Percentiles rank a stretch among this genome's conserved stretches.
These are phyloP conservation scores for human (Homo sapiens) DNA, from an alignment of 2,113 vertebrate species.

Conservation along the genomic window GRCh38 chr7:84985501-84986000, in stretches of 20 bases:
- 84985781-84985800: not conserved
- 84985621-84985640: not conserved
- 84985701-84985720: not conserved
- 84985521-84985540: not conserved
- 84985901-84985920: conserved; percentile 56
- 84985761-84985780: not conserved
- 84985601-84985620: not conserved
- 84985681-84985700: not conserved
- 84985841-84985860: not conserved
- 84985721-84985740: not conserved
- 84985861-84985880: conserved; percentile 45
- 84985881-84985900: conserved; percentile 29
- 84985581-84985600: not conserved
- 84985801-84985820: conserved; percentile 46
- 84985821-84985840: conserved; percentile 14
- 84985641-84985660: not conserved
- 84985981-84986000: conserved; percentile 34
- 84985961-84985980: conserved; percentile 17
- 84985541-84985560: not conserved
- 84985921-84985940: not conserved
- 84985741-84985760: not conserved
- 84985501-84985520: not conserved
- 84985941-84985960: conserved; percentile 49
- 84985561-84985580: not conserved
- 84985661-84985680: not conserved